phyloP scores from a whole-genome alignment of 2,888 invertebrate genomes.

The Chirona hameri region DNA sequence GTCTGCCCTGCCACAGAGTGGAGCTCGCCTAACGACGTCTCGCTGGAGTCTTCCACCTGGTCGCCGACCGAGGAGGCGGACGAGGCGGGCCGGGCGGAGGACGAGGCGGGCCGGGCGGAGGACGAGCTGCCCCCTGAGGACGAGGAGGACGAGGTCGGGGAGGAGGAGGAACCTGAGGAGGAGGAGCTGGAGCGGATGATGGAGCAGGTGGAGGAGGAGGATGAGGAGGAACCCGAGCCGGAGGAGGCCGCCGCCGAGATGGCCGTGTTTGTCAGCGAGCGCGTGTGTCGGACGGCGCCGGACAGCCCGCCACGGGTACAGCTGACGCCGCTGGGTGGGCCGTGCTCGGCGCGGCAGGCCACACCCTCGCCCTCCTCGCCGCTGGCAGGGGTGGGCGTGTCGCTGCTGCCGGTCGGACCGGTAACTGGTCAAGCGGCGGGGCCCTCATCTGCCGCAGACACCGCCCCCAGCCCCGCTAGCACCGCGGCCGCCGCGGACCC shows the following conservation, averaged over 20 bases:
- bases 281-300: not conserved
- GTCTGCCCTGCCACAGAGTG: not conserved
- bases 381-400: not conserved
- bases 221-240: not conserved
- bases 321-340: not conserved
- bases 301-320: constrained; percentile 10
- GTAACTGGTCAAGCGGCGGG: not conserved
- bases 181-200: constrained; percentile 5
- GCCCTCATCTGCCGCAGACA: too few relatives aligned
- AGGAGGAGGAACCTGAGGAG: not conserved
- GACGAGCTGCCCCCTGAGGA: not conserved
- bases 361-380: not conserved
- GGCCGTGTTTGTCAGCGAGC: constrained; percentile 1
- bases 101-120: not conserved
- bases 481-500: not conserved
- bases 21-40: constrained; percentile 27
- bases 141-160: constrained; percentile 23
- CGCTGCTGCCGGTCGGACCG: not conserved
- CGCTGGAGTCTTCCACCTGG: constrained; percentile 7
- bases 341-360: not conserved
- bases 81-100: not conserved
- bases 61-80: not conserved
- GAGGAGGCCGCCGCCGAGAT: not conserved
- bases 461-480: not conserved
- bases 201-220: constrained; percentile 27